Conservation (phyloP, 2,888 invertebrate species). For the Cephus pygmeus region DNA sequence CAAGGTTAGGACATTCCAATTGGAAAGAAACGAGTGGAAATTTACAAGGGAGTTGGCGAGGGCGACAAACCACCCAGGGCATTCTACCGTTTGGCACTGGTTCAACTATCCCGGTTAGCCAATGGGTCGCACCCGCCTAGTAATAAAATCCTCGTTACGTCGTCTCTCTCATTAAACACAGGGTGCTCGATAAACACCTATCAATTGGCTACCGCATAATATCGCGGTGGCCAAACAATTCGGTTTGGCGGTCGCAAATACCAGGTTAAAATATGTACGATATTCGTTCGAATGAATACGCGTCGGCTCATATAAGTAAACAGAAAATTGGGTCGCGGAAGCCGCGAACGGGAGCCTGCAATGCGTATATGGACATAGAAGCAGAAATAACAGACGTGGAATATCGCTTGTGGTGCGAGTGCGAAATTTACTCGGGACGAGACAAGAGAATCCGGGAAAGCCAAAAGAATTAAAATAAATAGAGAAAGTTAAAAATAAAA, state of each 20-base stretch:
- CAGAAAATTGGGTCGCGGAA: conserved; percentile 19
- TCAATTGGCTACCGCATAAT: conserved; percentile 18
- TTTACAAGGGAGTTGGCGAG: neutral
- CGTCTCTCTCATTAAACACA: conserved; percentile 41
- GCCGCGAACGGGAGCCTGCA: neutral
- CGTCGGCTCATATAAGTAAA: conserved; percentile 9
- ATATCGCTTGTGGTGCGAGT: conserved; percentile 18
- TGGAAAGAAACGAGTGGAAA: neutral
- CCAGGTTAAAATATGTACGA: conserved; percentile 41
- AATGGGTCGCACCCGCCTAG: neutral
- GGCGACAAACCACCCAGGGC: neutral
- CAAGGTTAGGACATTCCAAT: neutral
- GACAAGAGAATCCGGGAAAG: conserved; percentile 22
- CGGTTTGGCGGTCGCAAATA: conserved; percentile 45
- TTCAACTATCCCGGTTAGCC: neutral
- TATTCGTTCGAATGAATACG: conserved; percentile 17
- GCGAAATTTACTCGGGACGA: conserved; percentile 11
- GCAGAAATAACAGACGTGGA: neutral
- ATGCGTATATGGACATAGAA: neutral
- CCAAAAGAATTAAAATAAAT: neutral
- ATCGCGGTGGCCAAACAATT: conserved; percentile 33
- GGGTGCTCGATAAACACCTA: conserved; percentile 36
- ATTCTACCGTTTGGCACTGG: neutral
- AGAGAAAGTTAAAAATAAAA: neutral
- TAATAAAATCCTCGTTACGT: conserved; percentile 36